Percentiles rank a stretch among this genome's conserved stretches.
phyloP scores from a whole-genome alignment of 2,113 vertebrate species.

The Salminus brasiliensis region DNA sequence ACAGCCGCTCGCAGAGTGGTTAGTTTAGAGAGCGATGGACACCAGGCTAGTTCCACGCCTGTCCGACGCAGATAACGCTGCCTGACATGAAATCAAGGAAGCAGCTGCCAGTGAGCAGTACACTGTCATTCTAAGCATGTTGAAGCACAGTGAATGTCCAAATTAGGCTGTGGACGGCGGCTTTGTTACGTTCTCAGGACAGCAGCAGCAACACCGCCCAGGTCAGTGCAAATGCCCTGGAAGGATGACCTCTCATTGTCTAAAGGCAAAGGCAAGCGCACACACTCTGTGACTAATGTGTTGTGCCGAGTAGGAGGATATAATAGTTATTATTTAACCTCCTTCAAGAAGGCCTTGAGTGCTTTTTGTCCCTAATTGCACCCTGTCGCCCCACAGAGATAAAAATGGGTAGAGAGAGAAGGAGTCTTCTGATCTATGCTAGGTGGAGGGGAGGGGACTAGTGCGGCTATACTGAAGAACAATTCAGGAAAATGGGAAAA shows the following conservation, averaged over 20 bases:
- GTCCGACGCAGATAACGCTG: not conserved
- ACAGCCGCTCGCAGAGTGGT: not conserved
- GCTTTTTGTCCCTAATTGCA: slow-evolving; percentile 78
- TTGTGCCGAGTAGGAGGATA: slow-evolving; percentile 47
- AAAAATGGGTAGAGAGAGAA: slow-evolving; percentile 46
- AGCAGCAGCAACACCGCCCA: not conserved
- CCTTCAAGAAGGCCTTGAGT: slow-evolving; percentile 49
- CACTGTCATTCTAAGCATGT: not conserved
- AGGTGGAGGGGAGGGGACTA: slow-evolving; percentile 51
- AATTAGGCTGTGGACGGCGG: not conserved
- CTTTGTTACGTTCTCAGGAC: not conserved
- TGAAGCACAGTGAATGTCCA: not conserved
- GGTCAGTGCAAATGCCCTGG: not conserved
- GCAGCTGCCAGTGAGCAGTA: not conserved
- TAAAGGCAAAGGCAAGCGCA: slow-evolving; percentile 4
- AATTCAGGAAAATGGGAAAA: slow-evolving; percentile 25
- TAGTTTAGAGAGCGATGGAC: not conserved
- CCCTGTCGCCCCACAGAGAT: slow-evolving; percentile 67
- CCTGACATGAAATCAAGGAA: not conserved
- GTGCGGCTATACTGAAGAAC: slow-evolving; percentile 54
- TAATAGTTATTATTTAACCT: slow-evolving; percentile 73
- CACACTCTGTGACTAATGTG: slow-evolving; percentile 5
- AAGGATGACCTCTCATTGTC: not conserved
- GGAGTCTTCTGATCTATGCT: slow-evolving; percentile 21
- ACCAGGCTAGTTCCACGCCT: not conserved